phyloP scores from a whole-genome alignment of 2,113 vertebrate genomes.

The Tupaia chinensis region DNA sequence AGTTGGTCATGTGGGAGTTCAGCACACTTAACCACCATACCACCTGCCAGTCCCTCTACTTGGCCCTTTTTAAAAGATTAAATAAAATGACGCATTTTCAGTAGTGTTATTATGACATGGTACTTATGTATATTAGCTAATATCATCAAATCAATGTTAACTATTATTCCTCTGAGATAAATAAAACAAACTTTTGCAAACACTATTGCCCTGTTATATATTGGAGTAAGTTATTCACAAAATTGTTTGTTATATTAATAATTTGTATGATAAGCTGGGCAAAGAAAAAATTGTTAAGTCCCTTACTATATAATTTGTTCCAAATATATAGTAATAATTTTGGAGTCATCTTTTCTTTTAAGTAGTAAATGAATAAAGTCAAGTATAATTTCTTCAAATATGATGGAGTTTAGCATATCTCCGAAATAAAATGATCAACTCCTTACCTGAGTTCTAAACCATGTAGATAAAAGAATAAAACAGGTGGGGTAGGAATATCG shows the following conservation, averaged over 20 bases:
- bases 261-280: neutral
- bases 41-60: neutral
- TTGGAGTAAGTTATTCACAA: neutral
- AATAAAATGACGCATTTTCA: neutral
- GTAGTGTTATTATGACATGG: neutral
- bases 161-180: neutral
- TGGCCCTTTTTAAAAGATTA: neutral
- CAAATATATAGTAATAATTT: neutral
- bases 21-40: too few relatives aligned
- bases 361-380: neutral
- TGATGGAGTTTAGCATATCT: neutral
- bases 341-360: neutral
- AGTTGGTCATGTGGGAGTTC: too few relatives aligned
- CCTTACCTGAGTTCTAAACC: neutral
- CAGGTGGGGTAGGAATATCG: too few relatives aligned
- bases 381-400: neutral
- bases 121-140: neutral
- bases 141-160: neutral
- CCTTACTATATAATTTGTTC: neutral
- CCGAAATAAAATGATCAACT: neutral
- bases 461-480: neutral
- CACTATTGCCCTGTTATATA: neutral
- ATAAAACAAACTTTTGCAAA: constrained; percentile 33
- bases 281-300: neutral
- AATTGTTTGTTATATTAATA: constrained; percentile 8